Percentiles rank a stretch among this genome's conserved stretches.
phyloP scores from a whole-genome alignment of 2,888 invertebrate species.

The Branchinecta sandiegonensis region DNA sequence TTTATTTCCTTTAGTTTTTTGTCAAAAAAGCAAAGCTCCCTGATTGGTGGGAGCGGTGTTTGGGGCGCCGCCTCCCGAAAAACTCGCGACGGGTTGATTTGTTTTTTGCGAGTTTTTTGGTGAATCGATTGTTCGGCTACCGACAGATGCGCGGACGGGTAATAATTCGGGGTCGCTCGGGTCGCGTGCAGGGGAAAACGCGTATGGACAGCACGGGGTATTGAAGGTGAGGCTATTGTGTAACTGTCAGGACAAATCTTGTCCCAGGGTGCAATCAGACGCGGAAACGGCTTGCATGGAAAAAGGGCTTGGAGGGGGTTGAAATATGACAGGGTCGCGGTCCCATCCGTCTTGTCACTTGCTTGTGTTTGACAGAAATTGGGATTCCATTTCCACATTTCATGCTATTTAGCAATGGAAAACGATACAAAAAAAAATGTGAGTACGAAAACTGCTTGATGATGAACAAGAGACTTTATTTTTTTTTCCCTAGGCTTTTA shows the following conservation, averaged over 20 bases:
- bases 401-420: no score
- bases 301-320: no score
- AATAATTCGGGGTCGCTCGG: background rate
- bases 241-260: constrained; percentile 1
- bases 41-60: no score
- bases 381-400: no score
- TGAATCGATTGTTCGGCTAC: background rate
- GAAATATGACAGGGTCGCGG: no score
- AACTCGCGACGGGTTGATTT: background rate
- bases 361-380: no score
- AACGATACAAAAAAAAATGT: no score
- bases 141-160: constrained; percentile 8
- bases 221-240: constrained; percentile 13
- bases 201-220: background rate
- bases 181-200: background rate
- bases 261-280: background rate
- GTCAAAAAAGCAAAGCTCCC: background rate
- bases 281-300: constrained; percentile 1
- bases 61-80: no score
- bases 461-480: no score
- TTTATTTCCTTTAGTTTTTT: constrained; percentile 8
- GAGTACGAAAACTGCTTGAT: no score
- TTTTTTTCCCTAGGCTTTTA: no score
- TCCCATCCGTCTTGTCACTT: no score
- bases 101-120: background rate